Conservation (phyloP, 2,888 invertebrate genomes). For the Stomorhina lunata region DNA sequence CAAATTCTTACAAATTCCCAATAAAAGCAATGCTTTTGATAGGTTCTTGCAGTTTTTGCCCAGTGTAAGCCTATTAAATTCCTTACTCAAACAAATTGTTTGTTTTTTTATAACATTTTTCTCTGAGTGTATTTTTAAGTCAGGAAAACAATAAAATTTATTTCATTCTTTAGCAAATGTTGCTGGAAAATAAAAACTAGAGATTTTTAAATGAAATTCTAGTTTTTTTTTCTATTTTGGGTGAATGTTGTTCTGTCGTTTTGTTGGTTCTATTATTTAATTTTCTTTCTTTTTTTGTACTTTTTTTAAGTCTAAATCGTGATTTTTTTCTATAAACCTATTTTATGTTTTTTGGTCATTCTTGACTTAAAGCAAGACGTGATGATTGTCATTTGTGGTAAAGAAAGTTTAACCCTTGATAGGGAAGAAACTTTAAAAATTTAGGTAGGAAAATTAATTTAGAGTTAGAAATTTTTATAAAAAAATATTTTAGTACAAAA, state of each 20-base stretch:
- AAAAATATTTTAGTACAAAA: background rate
- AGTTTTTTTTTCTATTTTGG: background rate
- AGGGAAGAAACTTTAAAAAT: background rate
- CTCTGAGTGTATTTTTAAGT: background rate
- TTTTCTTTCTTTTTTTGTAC: background rate
- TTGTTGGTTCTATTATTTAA: background rate
- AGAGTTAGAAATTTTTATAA: background rate
- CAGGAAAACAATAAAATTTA: slow-evolving; percentile 16
- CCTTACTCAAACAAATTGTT: background rate
- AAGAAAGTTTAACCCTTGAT: slow-evolving; percentile 28
- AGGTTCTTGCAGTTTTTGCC: too few relatives aligned
- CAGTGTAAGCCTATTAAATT: background rate
- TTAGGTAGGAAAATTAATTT: background rate
- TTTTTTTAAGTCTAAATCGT: slow-evolving; percentile 20
- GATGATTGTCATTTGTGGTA: background rate
- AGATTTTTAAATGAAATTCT: background rate
- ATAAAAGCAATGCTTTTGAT: too few relatives aligned
- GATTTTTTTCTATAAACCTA: slow-evolving; percentile 3
- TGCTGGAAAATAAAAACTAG: background rate
- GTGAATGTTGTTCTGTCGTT: slow-evolving; percentile 9
- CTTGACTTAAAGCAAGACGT: background rate
- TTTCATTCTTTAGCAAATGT: background rate
- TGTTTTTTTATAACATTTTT: background rate
- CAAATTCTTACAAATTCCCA: background rate
- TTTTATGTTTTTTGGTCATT: slow-evolving; percentile 6